phyloP scores from a whole-genome alignment of 2,888 invertebrate species.

The Pimpla rufipes region DNA sequence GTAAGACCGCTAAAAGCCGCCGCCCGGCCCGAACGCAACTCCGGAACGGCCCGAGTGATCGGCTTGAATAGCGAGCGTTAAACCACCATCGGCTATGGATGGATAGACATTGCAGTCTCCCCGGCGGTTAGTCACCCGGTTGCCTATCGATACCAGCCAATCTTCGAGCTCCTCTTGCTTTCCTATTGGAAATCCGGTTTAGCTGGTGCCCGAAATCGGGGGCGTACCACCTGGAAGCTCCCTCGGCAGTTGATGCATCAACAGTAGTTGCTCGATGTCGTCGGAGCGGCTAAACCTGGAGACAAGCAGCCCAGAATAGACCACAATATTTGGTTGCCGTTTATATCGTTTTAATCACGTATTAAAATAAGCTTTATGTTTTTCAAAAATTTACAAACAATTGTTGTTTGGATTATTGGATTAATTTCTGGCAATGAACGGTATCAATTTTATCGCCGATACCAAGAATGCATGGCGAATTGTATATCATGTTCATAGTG shows the following conservation, averaged over 20 bases:
- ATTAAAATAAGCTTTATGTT: background rate
- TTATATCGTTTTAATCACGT: background rate
- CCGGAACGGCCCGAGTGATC: slow-evolving; percentile 14
- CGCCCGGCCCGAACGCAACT: background rate
- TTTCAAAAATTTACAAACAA: too few species aligned
- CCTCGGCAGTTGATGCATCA: background rate
- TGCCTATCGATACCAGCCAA: slow-evolving; percentile 19
- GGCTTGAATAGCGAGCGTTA: slow-evolving; percentile 11
- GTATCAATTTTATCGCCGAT: background rate
- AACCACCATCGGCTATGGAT: slow-evolving; percentile 13
- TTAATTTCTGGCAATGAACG: background rate
- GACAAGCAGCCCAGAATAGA: background rate
- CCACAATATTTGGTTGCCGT: background rate
- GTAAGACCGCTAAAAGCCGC: background rate
- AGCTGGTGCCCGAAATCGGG: background rate
- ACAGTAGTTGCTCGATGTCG: background rate
- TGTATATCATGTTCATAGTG: too few species aligned
- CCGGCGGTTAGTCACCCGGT: slow-evolving; percentile 16
- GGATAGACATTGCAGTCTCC: slow-evolving; percentile 4
- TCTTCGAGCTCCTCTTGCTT: slow-evolving; percentile 7
- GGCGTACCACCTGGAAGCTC: background rate
- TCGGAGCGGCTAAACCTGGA: background rate
- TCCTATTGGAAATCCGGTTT: slow-evolving; percentile 13
- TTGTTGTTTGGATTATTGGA: background rate
- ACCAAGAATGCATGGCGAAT: background rate